Evolutionary conservation across 1,140 invertebrate species (phyloP), one percentile per base, ranked within the genome.

Genomic region (Calosoma granatense): DNA sequence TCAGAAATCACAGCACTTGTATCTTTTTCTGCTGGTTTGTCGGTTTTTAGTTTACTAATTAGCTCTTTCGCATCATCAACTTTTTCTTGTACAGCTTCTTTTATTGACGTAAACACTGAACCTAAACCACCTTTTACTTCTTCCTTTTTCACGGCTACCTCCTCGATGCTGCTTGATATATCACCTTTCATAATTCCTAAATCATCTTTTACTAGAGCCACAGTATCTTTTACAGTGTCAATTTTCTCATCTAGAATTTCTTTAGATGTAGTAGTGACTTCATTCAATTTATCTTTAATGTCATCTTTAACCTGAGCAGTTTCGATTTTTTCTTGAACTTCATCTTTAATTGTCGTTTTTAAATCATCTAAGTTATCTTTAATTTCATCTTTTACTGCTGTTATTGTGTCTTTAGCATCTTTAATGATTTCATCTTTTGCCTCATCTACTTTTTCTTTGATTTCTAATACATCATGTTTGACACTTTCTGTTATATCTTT

Each of bases 241-340:
- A 12, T 30, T 12, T 9, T 54, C 23, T 54, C 15, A 22, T 54
- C 53, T 9, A 1, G 11, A 2, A n/a, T 54, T 23, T 15, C 9
- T 54, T 60, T 54, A 20, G 26, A 15, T 17, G 17, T 19, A 21
- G 26, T 17, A 6, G 36, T 58, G 17, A 57, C 71, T 63, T 20
- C 68, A 60, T 65, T 73, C 55, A 72, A 69, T 60, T n/a, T n/a
- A n/a, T 74, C 64, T 69, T 76, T 22, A 14, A 52, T 6, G 22
- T 56, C 19, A 9, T 51, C 41, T 14, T 56, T n/a, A n/a, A n/a
- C 30, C 14, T 56, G 14, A 56, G 21, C 14, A 17, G 14, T 23
- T 11, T 43, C 30, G 14, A 20, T 21, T 47, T 41, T 15, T 19
- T 20, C 39, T 56, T 43, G 20, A 41, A 56, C 4, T 11, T 54